A percentile compares a stretch with the other conserved stretches of the same genome.
phyloP scores from a whole-genome alignment of 2,113 vertebrate species.

The Phalacrocorax aristotelis region DNA sequence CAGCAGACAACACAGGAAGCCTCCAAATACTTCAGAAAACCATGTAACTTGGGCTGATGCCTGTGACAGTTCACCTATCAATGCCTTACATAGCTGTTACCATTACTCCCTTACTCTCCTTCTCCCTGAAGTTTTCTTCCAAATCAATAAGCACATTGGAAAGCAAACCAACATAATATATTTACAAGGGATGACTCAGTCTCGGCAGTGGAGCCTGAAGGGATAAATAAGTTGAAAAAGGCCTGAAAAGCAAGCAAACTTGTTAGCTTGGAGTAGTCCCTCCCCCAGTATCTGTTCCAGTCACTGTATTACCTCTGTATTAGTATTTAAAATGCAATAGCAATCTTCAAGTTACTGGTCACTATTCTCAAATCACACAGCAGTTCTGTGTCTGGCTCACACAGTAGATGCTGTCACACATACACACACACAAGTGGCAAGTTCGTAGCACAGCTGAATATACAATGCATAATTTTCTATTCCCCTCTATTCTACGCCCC shows the following conservation, averaged over 20 bases:
- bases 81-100: background rate
- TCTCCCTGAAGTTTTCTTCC: background rate
- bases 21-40: background rate
- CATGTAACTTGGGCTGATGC: background rate
- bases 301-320: background rate
- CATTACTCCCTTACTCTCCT: background rate
- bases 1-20: background rate
- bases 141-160: background rate
- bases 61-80: accelerated
- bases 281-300: background rate
- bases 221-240: background rate
- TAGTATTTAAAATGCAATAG: background rate
- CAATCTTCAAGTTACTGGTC: background rate
- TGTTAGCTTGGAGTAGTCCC: background rate
- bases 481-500: background rate
- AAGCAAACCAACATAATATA: background rate
- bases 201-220: background rate
- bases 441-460: background rate
- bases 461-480: background rate
- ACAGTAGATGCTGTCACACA: background rate
- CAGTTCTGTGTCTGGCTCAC: background rate
- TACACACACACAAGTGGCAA: background rate
- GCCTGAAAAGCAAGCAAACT: background rate
- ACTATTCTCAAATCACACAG: background rate
- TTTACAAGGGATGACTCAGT: background rate